Base-by-base conservation (phyloP, 2,888 invertebrate genomes). In the Lycia hirtaria region DNA sequence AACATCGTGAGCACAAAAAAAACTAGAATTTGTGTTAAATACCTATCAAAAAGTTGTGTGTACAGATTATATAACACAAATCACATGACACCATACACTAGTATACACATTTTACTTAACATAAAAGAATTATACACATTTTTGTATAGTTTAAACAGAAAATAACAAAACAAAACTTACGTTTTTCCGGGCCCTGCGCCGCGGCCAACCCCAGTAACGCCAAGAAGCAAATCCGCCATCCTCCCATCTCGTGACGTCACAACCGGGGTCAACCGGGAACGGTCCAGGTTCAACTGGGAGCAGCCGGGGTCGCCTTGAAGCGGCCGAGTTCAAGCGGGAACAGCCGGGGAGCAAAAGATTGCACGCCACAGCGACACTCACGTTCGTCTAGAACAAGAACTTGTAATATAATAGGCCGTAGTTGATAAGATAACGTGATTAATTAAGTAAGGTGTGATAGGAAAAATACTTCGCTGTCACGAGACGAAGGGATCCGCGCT, bases 401-500 rank as follows among this genome's bases (percentile, higher is more conserved):
- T 72, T 69, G 71, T 68, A 77, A 72, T 80, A 74, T 73, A 81
- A 76, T 72, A 65, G 62, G 32, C 64, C 49, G 32, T 54, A 22
- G n/a, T 17, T 6, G 87, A 85, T 87, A 86, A 87, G 88, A 87
- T 86, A 85, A 74, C 57, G 65, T 83, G 83, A 86, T 86, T 83
- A 68, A 72, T 69, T 85, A 83, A 86, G 86, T 83, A 85, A 78
- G 33, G 30, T 52, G 75, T 67, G 81, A 76, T 85, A 86, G 88
- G 88, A 88, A 87, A 88, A 88, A 80, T 76, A 87, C 84, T 78
- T 72, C 47, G 71, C 54, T 69, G 83, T 89, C 90, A 89, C 90
- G 89, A 87, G 90, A 84, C 80, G 78, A 74, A 67, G 62, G 66
- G 66, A 54, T 35, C 24, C 15, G 35, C 33, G 32, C 20, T 26